These are phyloP conservation scores for Fragum whitleyi DNA, from an alignment of 2,888 invertebrate species.

Conservation along the genomic window DNA sequence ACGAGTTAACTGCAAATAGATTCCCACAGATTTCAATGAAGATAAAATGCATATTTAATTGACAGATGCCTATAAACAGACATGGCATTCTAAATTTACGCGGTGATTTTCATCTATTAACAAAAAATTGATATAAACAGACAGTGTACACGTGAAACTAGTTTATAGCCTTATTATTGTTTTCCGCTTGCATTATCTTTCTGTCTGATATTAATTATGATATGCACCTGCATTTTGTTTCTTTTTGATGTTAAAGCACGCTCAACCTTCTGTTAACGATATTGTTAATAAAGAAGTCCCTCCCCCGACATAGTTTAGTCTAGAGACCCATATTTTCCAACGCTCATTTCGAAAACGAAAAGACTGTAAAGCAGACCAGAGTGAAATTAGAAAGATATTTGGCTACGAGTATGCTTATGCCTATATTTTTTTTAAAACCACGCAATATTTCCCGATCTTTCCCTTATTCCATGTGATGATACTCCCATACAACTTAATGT, in stretches of 20 bases:
- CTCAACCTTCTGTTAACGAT: background rate
- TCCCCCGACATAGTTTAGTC: background rate
- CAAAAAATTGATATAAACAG: background rate
- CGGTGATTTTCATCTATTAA: background rate
- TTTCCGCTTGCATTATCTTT: background rate
- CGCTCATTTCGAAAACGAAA: too few species aligned
- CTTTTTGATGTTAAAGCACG: background rate
- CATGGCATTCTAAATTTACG: background rate
- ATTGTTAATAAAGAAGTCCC: background rate
- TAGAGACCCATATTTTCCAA: too few species aligned
- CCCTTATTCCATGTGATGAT: too few species aligned
- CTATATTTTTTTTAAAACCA: too few species aligned
- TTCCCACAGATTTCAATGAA: background rate
- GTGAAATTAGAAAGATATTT: too few species aligned
- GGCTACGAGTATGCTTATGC: too few species aligned
- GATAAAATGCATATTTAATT: background rate
- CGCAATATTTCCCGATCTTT: too few species aligned
- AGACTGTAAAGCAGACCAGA: too few species aligned
- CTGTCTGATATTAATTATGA: background rate
- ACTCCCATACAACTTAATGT: too few species aligned
- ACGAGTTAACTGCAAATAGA: background rate
- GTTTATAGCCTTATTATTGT: background rate
- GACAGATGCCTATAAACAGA: background rate
- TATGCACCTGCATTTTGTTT: background rate
- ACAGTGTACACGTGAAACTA: background rate